Conservation (phyloP, 2,797 vertebrate genomes). For the Takifugu rubripes region DNA sequence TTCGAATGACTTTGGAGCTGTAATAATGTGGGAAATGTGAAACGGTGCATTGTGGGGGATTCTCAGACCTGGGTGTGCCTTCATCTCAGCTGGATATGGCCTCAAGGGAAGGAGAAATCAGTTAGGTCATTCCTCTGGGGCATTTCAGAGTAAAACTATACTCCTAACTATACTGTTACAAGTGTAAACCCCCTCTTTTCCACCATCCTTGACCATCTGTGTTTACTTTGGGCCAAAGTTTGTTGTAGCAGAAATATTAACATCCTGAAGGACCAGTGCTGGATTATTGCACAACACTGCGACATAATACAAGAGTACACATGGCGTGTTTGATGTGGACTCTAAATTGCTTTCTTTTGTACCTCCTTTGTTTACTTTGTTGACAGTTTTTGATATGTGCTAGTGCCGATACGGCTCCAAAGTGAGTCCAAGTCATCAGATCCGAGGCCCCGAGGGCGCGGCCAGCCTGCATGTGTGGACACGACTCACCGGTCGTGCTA, state of each 20-base stretch:
- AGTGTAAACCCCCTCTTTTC: conserved; percentile 33
- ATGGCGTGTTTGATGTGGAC: conserved; percentile 52
- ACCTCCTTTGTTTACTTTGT: conserved; percentile 32
- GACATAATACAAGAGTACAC: conserved; percentile 48
- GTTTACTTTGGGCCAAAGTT: conserved; percentile 61
- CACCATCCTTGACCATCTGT: conserved; percentile 72
- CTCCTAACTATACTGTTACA: conserved; percentile 35
- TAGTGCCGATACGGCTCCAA: conserved; percentile 51
- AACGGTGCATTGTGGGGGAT: conserved; percentile 67
- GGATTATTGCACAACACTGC: conserved; percentile 53
- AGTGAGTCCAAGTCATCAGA: conserved; percentile 55
- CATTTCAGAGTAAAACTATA: conserved; percentile 50
- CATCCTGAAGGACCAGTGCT: conserved; percentile 45
- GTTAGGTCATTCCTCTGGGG: conserved; percentile 74
- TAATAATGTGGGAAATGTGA: conserved; percentile 33
- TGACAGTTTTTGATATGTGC: conserved; percentile 28
- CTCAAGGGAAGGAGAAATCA: conserved; percentile 57
- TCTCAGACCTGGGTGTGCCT: conserved; percentile 77
- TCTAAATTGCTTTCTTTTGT: conserved; percentile 33
- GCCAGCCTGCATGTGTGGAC: conserved; percentile 67
- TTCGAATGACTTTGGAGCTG: conserved; percentile 14
- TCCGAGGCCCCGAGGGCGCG: conserved; percentile 57
- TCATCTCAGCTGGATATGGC: conserved; percentile 56
- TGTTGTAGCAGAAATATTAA: conserved; percentile 37
- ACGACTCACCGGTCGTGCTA: conserved; percentile 54